Evolutionary conservation across 2,797 vertebrate genomes (phyloP).

Genomic region (Sebastolobus altivelis): DNA sequence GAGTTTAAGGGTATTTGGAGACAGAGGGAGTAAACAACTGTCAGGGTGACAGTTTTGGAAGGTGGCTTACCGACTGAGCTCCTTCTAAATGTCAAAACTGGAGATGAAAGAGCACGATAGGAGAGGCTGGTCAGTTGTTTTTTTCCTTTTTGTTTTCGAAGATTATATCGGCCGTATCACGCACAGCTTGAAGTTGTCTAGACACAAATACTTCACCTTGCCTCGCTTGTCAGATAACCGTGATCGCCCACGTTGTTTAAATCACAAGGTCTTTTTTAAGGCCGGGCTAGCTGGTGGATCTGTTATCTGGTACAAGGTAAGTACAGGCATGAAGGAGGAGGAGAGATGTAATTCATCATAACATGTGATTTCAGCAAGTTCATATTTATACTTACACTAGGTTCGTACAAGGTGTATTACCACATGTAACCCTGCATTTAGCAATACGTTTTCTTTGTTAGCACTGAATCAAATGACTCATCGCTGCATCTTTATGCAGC

Average conservation of each 20-base stretch:
- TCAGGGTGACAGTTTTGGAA: background rate
- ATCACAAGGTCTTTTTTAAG: background rate
- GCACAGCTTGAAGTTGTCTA: background rate
- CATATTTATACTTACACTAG: background rate
- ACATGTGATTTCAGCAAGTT: background rate
- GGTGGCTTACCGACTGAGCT: background rate
- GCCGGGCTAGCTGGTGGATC: background rate
- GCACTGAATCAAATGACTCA: background rate
- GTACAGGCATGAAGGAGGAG: background rate
- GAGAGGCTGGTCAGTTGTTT: background rate
- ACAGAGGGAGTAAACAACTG: conserved; percentile 26
- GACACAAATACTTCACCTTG: background rate
- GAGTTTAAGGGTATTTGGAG: conserved; percentile 16
- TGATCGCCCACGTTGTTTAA: background rate
- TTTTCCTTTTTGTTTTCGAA: background rate
- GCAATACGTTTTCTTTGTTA: background rate
- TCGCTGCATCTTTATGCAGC: background rate
- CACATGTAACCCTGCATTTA: background rate
- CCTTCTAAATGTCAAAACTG: conserved; percentile 29
- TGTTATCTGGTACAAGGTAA: background rate
- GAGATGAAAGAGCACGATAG: background rate
- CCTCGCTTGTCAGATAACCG: background rate
- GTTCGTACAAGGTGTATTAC: background rate
- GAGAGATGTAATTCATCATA: background rate
- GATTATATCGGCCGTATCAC: background rate